Evolutionary conservation across 1,140 invertebrate species (phyloP).

Genomic region (Drosophila subobscura): DNA sequence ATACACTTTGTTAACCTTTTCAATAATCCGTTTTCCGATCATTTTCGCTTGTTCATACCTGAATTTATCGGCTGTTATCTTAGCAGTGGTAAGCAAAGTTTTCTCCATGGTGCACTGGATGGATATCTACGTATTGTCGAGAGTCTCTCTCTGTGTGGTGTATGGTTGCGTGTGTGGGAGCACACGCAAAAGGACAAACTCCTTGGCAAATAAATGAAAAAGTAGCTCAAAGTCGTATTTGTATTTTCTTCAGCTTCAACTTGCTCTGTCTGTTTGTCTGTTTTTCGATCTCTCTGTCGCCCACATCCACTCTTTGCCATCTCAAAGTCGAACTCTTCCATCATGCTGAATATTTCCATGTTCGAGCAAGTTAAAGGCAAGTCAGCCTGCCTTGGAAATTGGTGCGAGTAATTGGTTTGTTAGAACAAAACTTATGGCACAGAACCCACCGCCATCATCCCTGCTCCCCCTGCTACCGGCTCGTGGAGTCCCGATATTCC

Average conservation of each 20-base stretch:
- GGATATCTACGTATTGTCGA: background rate
- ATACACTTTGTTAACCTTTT: no score
- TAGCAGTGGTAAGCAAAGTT: no score
- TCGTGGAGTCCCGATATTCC: slow-evolving; percentile 2
- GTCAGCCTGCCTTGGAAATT: slow-evolving; percentile 72
- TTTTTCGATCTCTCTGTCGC: slow-evolving; percentile 14
- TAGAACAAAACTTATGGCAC: slow-evolving; percentile 77
- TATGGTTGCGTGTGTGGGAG: slow-evolving; percentile 30
- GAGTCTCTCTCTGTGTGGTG: background rate
- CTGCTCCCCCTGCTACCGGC: background rate
- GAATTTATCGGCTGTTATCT: no score
- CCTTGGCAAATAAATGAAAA: slow-evolving; percentile 80
- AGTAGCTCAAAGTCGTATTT: slow-evolving; percentile 81
- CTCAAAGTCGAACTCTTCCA: slow-evolving; percentile 79
- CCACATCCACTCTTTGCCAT: slow-evolving; percentile 17
- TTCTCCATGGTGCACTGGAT: no score
- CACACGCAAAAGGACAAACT: slow-evolving; percentile 76
- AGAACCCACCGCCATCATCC: background rate
- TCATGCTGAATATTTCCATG: slow-evolving; percentile 49
- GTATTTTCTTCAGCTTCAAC: slow-evolving; percentile 67
- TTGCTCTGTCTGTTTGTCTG: slow-evolving; percentile 9
- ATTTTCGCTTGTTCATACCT: background rate
- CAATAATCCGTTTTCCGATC: no score
- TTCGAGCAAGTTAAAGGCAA: slow-evolving; percentile 47
- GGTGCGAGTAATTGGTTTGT: slow-evolving; percentile 81